Conservation (phyloP, 2,888 invertebrate species). For the Crepidodera aurea region DNA sequence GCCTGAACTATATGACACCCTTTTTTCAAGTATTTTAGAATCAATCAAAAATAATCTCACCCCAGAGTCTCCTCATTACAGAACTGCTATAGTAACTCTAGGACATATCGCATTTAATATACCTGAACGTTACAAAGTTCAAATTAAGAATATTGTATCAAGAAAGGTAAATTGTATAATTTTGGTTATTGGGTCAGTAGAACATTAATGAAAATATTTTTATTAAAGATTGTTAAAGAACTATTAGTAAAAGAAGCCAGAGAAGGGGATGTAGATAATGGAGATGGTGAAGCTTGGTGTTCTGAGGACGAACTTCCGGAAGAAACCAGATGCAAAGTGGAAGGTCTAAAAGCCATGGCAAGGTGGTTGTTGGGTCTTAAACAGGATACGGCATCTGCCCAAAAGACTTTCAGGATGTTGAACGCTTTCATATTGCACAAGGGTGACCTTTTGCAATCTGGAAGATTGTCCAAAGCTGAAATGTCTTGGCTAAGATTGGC, state of each 20-base stretch:
- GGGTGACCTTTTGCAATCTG: slow-evolving; percentile 71
- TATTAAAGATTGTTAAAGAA: slow-evolving; percentile 86
- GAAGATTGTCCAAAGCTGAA: slow-evolving; percentile 81
- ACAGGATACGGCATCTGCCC: slow-evolving; percentile 85
- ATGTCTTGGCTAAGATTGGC: slow-evolving; percentile 92
- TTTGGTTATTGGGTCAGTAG: too few relatives aligned
- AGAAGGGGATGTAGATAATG: slow-evolving; percentile 61
- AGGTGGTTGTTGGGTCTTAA: slow-evolving; percentile 94
- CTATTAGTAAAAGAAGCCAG: slow-evolving; percentile 82
- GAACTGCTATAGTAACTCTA: slow-evolving; percentile 92
- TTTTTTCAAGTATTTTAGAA: slow-evolving; percentile 86
- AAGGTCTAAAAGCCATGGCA: slow-evolving; percentile 95
- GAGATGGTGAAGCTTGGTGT: slow-evolving; percentile 71
- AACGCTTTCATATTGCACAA: slow-evolving; percentile 93
- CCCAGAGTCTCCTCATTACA: slow-evolving; percentile 81
- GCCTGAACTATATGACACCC: slow-evolving; percentile 72
- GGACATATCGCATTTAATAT: slow-evolving; percentile 95
- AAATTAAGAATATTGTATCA: slow-evolving; percentile 93
- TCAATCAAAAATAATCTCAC: slow-evolving; percentile 77
- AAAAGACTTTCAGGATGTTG: slow-evolving; percentile 93
- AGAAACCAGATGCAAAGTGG: slow-evolving; percentile 91
- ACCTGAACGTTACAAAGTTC: slow-evolving; percentile 87
- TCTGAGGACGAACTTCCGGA: slow-evolving; percentile 86
- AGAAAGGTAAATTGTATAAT: slow-evolving; percentile 71
- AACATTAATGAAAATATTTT: too few relatives aligned